Conservation (phyloP, 2,113 vertebrate species). For the Mastomys coucha region DNA sequence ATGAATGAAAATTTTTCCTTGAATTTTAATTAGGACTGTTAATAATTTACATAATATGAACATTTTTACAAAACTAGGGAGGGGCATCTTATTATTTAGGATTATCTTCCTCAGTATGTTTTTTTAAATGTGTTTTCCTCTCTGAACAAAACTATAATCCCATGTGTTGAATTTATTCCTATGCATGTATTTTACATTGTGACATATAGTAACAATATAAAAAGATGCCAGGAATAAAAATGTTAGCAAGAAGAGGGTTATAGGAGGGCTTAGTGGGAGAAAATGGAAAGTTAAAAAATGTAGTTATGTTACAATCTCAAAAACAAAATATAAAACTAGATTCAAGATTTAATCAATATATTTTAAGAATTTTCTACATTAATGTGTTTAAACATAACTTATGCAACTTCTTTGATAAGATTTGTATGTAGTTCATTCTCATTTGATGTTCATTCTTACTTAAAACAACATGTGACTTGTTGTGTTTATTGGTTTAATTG, state of each 20-base stretch:
- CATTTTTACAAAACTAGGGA: neutral
- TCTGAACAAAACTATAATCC: neutral
- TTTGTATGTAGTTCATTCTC: neutral
- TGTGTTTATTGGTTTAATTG: neutral
- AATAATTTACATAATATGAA: neutral
- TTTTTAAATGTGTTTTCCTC: neutral
- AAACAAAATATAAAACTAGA: neutral
- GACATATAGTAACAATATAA: neutral
- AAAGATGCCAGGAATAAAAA: neutral
- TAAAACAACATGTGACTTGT: neutral
- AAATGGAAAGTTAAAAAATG: neutral
- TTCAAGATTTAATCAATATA: neutral
- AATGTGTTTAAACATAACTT: neutral
- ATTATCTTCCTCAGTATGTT: neutral
- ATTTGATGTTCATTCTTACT: neutral
- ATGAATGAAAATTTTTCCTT: neutral
- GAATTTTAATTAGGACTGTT: neutral
- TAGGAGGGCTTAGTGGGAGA: neutral
- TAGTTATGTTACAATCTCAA: neutral
- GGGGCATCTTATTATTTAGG: neutral
- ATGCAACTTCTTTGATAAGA: neutral
- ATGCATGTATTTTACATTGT: neutral
- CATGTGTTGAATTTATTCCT: neutral
- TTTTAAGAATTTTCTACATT: neutral
- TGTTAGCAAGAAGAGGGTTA: neutral